Percentiles rank a stretch among this genome's conserved stretches.
Conservation (phyloP, 2,888 invertebrate species). For the Thalpophila matura region DNA sequence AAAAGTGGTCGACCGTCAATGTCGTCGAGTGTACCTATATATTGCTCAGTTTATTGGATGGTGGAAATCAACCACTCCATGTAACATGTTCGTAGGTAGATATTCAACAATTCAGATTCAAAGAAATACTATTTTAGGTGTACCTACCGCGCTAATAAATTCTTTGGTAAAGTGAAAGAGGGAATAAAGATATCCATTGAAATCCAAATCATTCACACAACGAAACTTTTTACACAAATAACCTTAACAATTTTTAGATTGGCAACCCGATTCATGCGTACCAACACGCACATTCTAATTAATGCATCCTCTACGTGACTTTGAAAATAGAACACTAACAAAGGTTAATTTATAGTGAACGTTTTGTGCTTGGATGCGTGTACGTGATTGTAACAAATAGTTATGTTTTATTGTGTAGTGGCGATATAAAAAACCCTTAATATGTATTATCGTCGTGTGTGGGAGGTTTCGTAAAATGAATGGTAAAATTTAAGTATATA, state of each 20-base stretch:
- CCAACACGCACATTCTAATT: slow-evolving; percentile 64
- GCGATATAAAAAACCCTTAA: slow-evolving; percentile 69
- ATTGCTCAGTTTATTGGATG: not conserved
- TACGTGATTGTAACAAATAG: slow-evolving; percentile 85
- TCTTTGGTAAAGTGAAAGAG: not conserved
- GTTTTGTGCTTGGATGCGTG: slow-evolving; percentile 75
- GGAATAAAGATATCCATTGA: not conserved
- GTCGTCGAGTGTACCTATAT: no score
- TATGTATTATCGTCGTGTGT: slow-evolving; percentile 69
- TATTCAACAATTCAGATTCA: no score
- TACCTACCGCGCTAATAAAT: not conserved
- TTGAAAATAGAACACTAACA: slow-evolving; percentile 74
- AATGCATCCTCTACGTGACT: slow-evolving; percentile 80
- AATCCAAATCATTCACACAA: slow-evolving; percentile 20
- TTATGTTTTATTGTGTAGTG: slow-evolving; percentile 71
- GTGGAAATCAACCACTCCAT: no score
- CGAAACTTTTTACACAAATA: slow-evolving; percentile 27
- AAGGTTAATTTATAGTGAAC: slow-evolving; percentile 74
- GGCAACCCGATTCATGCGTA: slow-evolving; percentile 60
- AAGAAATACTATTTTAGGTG: not conserved
- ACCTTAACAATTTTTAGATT: slow-evolving; percentile 50
- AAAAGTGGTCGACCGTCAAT: no score
- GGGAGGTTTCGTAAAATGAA: slow-evolving; percentile 47
- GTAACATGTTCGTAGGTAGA: no score
- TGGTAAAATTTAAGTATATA: slow-evolving; percentile 6